Evolutionary conservation across 2,888 invertebrate species (phyloP).

Genomic region (Zonitis immaculata): DNA sequence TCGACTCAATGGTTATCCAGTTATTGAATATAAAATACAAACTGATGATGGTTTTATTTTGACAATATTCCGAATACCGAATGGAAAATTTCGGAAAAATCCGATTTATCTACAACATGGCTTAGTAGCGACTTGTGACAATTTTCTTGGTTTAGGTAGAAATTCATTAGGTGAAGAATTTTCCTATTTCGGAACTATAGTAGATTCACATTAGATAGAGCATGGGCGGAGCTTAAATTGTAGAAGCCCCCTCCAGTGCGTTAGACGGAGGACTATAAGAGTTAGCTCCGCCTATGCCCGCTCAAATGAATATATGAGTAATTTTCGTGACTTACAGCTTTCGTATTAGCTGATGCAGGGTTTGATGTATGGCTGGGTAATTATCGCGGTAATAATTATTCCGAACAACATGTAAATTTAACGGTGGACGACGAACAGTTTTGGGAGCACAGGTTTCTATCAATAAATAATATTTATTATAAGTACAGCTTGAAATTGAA

Average conservation of each 20-base stretch:
- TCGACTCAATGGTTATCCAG: slow-evolving; percentile 33
- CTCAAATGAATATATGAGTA: too few species aligned
- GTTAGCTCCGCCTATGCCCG: too few species aligned
- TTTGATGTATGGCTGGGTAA: slow-evolving; percentile 57
- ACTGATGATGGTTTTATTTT: slow-evolving; percentile 39
- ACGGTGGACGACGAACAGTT: slow-evolving; percentile 37
- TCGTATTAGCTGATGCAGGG: slow-evolving; percentile 51
- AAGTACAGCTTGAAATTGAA: neutral
- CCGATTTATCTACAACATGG: slow-evolving; percentile 43
- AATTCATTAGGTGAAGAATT: slow-evolving; percentile 43
- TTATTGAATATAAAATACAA: slow-evolving; percentile 37
- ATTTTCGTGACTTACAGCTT: too few species aligned
- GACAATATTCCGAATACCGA: slow-evolving; percentile 37
- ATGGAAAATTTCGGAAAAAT: slow-evolving; percentile 29
- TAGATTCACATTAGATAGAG: too few species aligned
- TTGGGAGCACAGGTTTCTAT: slow-evolving; percentile 43
- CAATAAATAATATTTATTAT: neutral
- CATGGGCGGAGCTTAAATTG: too few species aligned
- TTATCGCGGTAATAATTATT: slow-evolving; percentile 42
- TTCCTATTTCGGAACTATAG: too few species aligned
- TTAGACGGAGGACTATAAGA: too few species aligned
- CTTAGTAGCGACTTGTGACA: slow-evolving; percentile 37
- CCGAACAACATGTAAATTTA: slow-evolving; percentile 38
- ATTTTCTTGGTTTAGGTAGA: slow-evolving; percentile 39
- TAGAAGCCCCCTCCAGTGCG: too few species aligned